Evolutionary conservation across 2,797 vertebrate species (phyloP).

Genomic region (Meriones psammophilus): DNA sequence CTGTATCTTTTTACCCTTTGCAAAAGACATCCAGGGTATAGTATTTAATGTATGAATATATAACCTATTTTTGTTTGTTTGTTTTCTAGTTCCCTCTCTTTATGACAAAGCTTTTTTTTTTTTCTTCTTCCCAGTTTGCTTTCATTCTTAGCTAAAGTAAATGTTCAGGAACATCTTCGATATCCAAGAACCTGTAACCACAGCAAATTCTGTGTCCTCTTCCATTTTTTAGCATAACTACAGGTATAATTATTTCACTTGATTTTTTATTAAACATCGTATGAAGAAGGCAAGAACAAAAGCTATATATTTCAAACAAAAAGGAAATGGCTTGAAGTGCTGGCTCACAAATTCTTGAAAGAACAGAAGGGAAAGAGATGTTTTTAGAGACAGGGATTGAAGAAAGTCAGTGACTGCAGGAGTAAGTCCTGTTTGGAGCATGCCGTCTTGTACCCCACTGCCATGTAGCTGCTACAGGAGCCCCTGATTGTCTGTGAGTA

Average conservation of each 20-base stretch:
- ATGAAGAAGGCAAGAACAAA: neutral
- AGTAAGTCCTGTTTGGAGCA: neutral
- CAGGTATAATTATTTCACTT: constrained; percentile 42
- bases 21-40: neutral
- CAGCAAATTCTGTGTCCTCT: constrained; percentile 1
- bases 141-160: constrained; percentile 50
- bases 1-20: too few relatives aligned
- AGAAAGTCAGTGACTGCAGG: neutral
- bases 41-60: neutral
- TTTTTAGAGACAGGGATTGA: constrained; percentile 17
- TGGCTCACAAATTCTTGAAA: constrained; percentile 31
- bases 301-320: constrained; percentile 42
- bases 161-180: constrained; percentile 14
- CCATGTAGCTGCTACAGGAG: neutral
- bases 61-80: constrained; percentile 22
- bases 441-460: neutral
- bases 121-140: neutral
- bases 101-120: neutral
- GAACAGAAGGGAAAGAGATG: neutral
- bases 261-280: constrained; percentile 30
- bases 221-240: constrained; percentile 1
- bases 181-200: neutral
- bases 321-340: constrained; percentile 23
- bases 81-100: constrained; percentile 8
- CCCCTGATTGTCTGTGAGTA: neutral